Evolutionary conservation across 2,888 invertebrate genomes (phyloP).

Genomic region (Apotomis capreana): DNA sequence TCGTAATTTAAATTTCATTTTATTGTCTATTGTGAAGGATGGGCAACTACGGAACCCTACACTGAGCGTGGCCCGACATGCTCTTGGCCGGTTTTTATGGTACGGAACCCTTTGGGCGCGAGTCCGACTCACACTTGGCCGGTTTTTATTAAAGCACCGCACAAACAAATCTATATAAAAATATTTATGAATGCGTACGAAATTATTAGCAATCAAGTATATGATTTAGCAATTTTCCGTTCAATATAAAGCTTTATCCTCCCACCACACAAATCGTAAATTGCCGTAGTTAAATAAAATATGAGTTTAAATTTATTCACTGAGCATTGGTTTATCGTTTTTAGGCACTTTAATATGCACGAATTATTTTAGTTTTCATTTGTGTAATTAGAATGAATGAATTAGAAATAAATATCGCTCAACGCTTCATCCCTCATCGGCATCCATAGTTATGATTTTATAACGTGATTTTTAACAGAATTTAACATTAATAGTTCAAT

Average conservation of each 20-base stretch:
- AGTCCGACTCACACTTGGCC: too few species aligned
- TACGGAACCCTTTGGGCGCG: too few species aligned
- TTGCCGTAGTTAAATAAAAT: conserved; percentile 17
- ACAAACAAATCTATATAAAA: background rate
- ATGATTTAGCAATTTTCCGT: background rate
- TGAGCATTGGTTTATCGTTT: background rate
- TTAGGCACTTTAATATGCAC: background rate
- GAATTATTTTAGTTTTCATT: background rate
- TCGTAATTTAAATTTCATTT: too few species aligned
- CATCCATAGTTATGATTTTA: background rate
- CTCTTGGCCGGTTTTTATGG: too few species aligned
- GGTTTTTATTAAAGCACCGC: background rate
- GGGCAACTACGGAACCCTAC: too few species aligned
- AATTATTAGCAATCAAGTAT: background rate
- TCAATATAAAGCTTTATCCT: conserved; percentile 6
- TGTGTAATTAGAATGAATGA: background rate
- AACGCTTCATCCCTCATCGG: background rate
- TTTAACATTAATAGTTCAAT: conserved; percentile 21
- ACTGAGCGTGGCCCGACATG: too few species aligned
- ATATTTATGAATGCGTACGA: background rate
- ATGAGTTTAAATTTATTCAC: conserved; percentile 8
- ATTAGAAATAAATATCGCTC: background rate
- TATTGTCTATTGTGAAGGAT: too few species aligned
- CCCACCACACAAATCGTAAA: conserved; percentile 12
- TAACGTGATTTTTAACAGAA: background rate